A percentile compares a stretch with the other conserved stretches of the same genome.
phyloP scores from a whole-genome alignment of 2,113 vertebrate genomes.

The Cryptomyrus ogoouensis region DNA sequence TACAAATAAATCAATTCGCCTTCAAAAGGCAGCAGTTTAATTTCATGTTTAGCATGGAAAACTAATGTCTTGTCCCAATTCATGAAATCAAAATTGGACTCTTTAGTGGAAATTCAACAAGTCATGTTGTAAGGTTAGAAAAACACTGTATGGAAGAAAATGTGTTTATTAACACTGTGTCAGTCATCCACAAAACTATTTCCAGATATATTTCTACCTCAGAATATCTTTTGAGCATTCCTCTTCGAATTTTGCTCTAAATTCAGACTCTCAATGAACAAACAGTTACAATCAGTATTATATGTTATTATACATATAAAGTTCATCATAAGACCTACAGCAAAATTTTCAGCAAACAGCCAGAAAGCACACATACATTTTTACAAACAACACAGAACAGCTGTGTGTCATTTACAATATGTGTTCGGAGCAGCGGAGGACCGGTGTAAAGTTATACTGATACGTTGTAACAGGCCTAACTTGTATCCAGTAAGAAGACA shows the following conservation, averaged over 20 bases:
- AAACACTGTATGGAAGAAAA: background rate
- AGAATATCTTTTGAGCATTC: background rate
- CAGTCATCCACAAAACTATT: background rate
- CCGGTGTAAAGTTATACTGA: background rate
- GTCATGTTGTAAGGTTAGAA: background rate
- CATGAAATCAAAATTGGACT: background rate
- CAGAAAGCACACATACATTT: background rate
- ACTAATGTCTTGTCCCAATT: background rate
- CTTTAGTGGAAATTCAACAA: background rate
- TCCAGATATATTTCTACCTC: background rate
- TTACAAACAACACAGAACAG: background rate
- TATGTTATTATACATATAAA: background rate
- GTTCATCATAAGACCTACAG: background rate
- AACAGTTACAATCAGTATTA: background rate
- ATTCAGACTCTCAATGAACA: background rate
- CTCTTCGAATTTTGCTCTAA: background rate
- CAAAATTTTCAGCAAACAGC: background rate
- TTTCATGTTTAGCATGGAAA: slow-evolving; percentile 19
- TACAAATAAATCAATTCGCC: slow-evolving; percentile 67
- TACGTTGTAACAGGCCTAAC: background rate
- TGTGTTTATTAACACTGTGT: background rate
- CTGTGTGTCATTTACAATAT: background rate
- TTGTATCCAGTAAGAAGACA: background rate
- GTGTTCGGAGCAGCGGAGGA: background rate
- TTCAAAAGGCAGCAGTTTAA: slow-evolving; percentile 47